Percentiles rank a stretch among this genome's conserved stretches.
phyloP scores from a whole-genome alignment of 1,140 invertebrate genomes.

The Solen grandis region DNA sequence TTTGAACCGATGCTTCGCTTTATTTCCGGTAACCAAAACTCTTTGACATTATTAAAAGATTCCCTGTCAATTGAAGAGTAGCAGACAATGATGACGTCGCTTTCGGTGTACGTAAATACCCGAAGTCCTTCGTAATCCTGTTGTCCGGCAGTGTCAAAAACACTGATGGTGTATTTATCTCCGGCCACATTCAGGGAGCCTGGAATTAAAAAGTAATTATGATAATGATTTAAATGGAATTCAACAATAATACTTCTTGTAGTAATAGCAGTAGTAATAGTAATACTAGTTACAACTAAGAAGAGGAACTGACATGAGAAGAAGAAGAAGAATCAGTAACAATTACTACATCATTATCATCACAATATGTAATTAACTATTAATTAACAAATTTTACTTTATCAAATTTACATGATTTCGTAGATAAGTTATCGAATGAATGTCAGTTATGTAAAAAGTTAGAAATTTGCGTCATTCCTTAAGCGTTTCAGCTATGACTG shows the following conservation, averaged over 20 bases:
- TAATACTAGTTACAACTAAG: background rate
- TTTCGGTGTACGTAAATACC: constrained; percentile 36
- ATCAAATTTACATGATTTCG: too few relatives aligned
- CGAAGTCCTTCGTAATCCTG: constrained; percentile 41
- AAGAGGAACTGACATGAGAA: background rate
- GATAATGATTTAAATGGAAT: too few relatives aligned
- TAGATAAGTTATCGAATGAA: too few relatives aligned
- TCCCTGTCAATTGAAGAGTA: constrained; percentile 99
- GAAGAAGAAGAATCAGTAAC: background rate
- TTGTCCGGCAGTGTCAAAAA: constrained; percentile 46
- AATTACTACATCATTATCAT: background rate
- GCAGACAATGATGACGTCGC: constrained; percentile 98
- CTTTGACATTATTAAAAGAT: constrained; percentile 98
- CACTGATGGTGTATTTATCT: constrained; percentile 26
- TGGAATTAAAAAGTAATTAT: constrained; percentile 16
- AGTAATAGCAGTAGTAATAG: background rate
- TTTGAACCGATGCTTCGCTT: constrained; percentile 75
- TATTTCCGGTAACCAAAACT: constrained; percentile 86
- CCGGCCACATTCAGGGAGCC: constrained; percentile 12
- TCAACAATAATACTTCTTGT: constrained; percentile 1
- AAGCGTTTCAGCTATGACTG: too few relatives aligned
- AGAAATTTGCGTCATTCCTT: too few relatives aligned
- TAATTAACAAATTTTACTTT: background rate
- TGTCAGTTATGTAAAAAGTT: too few relatives aligned
- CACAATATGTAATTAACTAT: background rate